Evolutionary conservation across 2,888 invertebrate genomes (phyloP).

Genomic region (Taphrorychus bicolor): DNA sequence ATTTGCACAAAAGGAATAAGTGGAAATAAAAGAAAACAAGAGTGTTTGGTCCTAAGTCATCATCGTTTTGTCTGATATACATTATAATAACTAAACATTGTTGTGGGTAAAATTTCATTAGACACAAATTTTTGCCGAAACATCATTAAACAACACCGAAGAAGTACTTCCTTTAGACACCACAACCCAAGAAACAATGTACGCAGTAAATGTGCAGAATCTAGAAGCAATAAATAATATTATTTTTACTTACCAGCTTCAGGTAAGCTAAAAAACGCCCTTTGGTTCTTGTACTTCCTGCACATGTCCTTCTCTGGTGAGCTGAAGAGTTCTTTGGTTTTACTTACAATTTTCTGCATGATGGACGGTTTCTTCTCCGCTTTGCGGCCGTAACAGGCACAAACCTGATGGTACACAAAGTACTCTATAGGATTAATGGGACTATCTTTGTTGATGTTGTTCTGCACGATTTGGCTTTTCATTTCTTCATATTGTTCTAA

Average conservation of each 20-base stretch:
- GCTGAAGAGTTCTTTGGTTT: constrained; percentile 27
- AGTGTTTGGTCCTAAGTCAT: too few relatives aligned
- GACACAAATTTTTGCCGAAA: too few relatives aligned
- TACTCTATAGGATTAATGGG: constrained; percentile 35
- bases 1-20: too few relatives aligned
- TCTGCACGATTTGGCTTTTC: constrained; percentile 17
- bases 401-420: constrained; percentile 36
- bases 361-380: constrained; percentile 25
- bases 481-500: constrained; percentile 28
- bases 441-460: background rate
- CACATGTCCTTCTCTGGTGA: constrained; percentile 18
- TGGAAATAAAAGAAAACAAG: too few relatives aligned
- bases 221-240: too few relatives aligned
- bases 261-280: constrained; percentile 2
- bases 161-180: too few relatives aligned
- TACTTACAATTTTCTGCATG: constrained; percentile 25
- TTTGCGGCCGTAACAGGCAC: constrained; percentile 14
- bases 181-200: too few relatives aligned
- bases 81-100: too few relatives aligned
- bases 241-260: constrained; percentile 8
- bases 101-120: too few relatives aligned
- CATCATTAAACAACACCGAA: too few relatives aligned
- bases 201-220: too few relatives aligned
- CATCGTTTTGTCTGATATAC: too few relatives aligned
- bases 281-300: constrained; percentile 21